A percentile compares a stretch with the other conserved stretches of the same genome.
Conservation (phyloP, 35 echinoderm and acorn worm species). For the Strongylocentrotus purpuratus region DNA sequence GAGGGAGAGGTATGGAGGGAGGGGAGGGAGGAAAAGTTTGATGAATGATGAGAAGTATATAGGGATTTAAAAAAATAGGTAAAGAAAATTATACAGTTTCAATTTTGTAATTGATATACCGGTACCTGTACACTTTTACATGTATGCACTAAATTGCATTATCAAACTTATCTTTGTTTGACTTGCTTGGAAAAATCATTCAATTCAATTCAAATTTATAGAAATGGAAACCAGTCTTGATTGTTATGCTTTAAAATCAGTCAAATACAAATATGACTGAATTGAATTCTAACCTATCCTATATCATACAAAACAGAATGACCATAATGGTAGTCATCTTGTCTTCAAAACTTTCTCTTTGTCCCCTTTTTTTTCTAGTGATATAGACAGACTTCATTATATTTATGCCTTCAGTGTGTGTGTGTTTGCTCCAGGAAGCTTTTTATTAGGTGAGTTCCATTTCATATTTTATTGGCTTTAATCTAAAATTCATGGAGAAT, state of each 20-base stretch:
- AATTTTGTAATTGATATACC: no score
- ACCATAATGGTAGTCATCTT: neutral
- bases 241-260: neutral
- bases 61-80: no score
- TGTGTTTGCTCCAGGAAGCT: conserved; percentile 25
- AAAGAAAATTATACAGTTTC: no score
- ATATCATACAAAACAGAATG: neutral
- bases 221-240: neutral
- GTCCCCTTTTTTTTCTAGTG: neutral
- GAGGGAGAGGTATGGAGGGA: neutral
- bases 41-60: no score
- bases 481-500: neutral
- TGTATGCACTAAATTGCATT: no score
- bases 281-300: neutral
- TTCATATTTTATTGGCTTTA: neutral
- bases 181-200: neutral
- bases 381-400: conserved; percentile 27
- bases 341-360: neutral
- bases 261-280: neutral
- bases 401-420: conserved; percentile 41
- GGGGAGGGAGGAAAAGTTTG: neutral
- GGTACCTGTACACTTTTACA: no score
- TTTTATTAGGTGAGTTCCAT: neutral
- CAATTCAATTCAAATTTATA: neutral
- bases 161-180: neutral